Evolutionary conservation across 2,888 invertebrate species (phyloP), one percentile per base, ranked within the genome.

Genomic region (Tetranychus truncatus): DNA sequence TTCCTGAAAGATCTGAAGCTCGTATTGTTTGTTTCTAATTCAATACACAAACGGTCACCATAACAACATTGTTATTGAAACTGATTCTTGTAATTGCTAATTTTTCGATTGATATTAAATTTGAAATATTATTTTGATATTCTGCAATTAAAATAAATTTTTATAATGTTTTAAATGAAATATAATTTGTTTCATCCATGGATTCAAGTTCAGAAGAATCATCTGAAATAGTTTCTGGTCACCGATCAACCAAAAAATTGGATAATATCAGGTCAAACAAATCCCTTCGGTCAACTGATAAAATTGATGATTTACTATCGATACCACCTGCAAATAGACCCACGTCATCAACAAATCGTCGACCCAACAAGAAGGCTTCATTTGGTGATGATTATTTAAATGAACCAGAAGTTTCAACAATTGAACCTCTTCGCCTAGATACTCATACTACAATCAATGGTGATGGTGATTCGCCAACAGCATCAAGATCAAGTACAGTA

Each of bases 401-500:
- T 69, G 69, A 69, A 24, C 8, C 1, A 18, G 69, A 21, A 20
- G 34, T 34, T 34, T 5, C 34, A 34, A 18, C 69, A 24, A 55
- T 55, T 55, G 55, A 55, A 7, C 55, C 55, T 24, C 20, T 24
- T 20, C 8, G 20, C 2, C 7, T 24, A 4, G 69, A 20, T 7
- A 3, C 11, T 69, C 21, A 69, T 20, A 0, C 69, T 11, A 69
- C 69, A 20, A 69, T 24, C 6, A 24, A 9, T 7, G 69, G 69
- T 69, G 69, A 69, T n/a, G 69, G 69, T 11, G 20, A 20, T 69
- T 69, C 24, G 4, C 69, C 69, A 9, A 55, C 55, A 55, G 21
- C 69, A 11, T 69, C 69, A 24, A n/a, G 72, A 24, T 21, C 21
- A n/a, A 72, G 72, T 72, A 72, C 72, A 1, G 72, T 45, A 34